Conservation (phyloP, 2,797 vertebrate genomes). For the Sebastes aleutianus region DNA sequence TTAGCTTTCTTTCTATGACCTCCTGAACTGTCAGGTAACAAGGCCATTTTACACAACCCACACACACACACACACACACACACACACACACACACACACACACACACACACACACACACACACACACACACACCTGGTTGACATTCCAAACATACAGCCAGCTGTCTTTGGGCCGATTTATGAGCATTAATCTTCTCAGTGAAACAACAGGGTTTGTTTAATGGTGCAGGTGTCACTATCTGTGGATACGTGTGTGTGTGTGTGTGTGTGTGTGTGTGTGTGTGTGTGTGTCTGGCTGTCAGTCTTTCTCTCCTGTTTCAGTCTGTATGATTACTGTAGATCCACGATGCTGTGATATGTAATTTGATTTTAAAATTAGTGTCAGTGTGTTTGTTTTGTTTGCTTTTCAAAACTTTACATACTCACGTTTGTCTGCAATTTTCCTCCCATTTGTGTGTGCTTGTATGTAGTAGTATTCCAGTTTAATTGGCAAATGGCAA, state of each 20-base stretch:
- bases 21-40: conserved; percentile 50
- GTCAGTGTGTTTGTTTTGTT: conserved; percentile 7
- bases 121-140: conserved; percentile 46
- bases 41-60: conserved; percentile 35
- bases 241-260: not conserved
- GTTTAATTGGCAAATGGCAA: conserved; percentile 45
- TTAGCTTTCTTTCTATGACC: conserved; percentile 37
- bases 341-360: not conserved
- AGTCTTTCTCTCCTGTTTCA: not conserved
- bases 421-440: not conserved
- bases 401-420: not conserved
- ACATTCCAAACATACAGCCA: conserved; percentile 52
- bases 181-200: conserved; percentile 51
- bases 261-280: not conserved
- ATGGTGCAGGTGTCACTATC: conserved; percentile 48
- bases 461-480: conserved; percentile 10
- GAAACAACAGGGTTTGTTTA: conserved; percentile 51
- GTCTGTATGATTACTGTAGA: not conserved
- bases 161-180: conserved; percentile 47
- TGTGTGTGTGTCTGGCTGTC: not conserved
- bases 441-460: not conserved
- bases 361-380: conserved; percentile 1
- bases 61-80: conserved; percentile 9
- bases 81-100: conserved; percentile 21
- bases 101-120: conserved; percentile 8